Percentiles rank a stretch among this genome's conserved stretches.
These are phyloP conservation scores for Sphaerophoria rueppellii DNA, from an alignment of 2,888 invertebrate species.

Conservation along the genomic window DNA sequence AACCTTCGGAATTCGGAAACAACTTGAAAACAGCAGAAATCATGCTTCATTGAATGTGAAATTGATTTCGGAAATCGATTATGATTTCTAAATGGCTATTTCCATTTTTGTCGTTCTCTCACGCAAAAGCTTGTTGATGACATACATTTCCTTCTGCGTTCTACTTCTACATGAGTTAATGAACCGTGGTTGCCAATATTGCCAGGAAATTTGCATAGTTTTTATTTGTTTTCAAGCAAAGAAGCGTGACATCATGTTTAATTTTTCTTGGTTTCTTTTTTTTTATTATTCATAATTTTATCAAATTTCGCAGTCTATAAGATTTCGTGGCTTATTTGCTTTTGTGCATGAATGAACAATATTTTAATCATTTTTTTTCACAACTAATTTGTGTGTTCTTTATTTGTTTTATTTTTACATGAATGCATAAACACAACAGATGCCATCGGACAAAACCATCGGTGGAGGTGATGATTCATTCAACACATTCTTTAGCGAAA, in stretches of 20 bases:
- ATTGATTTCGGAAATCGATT: slow-evolving; percentile 56
- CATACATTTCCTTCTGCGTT: slow-evolving; percentile 4
- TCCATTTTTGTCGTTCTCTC: neutral
- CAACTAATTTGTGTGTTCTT: slow-evolving; percentile 26
- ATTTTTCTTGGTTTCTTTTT: neutral
- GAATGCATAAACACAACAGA: slow-evolving; percentile 78
- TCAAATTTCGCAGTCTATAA: neutral
- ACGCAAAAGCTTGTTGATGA: neutral
- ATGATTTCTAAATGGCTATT: slow-evolving; percentile 33
- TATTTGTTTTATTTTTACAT: slow-evolving; percentile 44
- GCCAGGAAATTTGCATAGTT: slow-evolving; percentile 21
- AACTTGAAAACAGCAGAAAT: neutral
- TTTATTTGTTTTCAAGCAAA: neutral
- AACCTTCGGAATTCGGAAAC: neutral
- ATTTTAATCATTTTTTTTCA: slow-evolving; percentile 13
- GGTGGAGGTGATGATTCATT: slow-evolving; percentile 90
- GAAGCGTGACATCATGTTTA: slow-evolving; percentile 51
- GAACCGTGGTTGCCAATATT: slow-evolving; percentile 3
- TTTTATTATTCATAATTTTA: slow-evolving; percentile 5
- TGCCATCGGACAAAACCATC: slow-evolving; percentile 91
- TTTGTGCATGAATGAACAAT: slow-evolving; percentile 26
- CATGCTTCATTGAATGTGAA: slow-evolving; percentile 49
- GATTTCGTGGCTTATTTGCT: neutral
- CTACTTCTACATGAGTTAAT: neutral
- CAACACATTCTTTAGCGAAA: slow-evolving; percentile 91